Base-by-base conservation (phyloP, 2,113 vertebrate species). In the Amphilophus citrinellus region DNA sequence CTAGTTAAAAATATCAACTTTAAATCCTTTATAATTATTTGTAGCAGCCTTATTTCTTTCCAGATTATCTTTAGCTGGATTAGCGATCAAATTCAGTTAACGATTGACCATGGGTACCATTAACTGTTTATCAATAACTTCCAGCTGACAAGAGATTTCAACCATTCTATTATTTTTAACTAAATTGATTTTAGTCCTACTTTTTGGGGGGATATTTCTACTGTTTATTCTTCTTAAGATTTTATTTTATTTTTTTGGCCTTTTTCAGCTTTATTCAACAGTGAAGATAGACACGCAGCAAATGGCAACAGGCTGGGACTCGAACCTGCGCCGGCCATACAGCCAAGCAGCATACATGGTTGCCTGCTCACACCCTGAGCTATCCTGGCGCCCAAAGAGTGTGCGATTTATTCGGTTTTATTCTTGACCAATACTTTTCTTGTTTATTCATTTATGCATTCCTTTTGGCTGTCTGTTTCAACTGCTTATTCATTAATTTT, bases 121-220 rank as follows among this genome's bases (percentile, higher is more conserved):
- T 27, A 71, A 20, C 42, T 50, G 15, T 71, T 71, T 50, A 71
- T 71, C 65, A 20, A 13, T 50, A 50, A 71, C 18, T 71, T 71
- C 0, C 66, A 1, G 15, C 0, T 1, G 42, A 27, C 42, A 71
- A 71, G 15, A 50, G 30, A 71, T 50, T 71, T 50, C 0, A 1
- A 50, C 42, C 47, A 9, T 20, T 27, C 24, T 53, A 17, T 73
- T 53, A 35, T 7, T 56, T 56, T 32, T 4, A 73, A 32, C 47
- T 73, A 44, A 10, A 8, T 73, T 73, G 17, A 27, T 53, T 56
- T 53, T 71, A 53, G 1, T 53, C 27, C 24, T n/a, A 13, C 44
- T 53, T 53, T 10, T 56, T 56, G 3, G 18, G 18, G 20, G 53
- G 53, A 10, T n/a, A 10, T 56, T 56, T 73, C 68, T 53, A 32